Percentiles rank a stretch among this genome's conserved stretches.
Conservation (phyloP, 2,888 invertebrate species). For the Limnephilus lunatus region DNA sequence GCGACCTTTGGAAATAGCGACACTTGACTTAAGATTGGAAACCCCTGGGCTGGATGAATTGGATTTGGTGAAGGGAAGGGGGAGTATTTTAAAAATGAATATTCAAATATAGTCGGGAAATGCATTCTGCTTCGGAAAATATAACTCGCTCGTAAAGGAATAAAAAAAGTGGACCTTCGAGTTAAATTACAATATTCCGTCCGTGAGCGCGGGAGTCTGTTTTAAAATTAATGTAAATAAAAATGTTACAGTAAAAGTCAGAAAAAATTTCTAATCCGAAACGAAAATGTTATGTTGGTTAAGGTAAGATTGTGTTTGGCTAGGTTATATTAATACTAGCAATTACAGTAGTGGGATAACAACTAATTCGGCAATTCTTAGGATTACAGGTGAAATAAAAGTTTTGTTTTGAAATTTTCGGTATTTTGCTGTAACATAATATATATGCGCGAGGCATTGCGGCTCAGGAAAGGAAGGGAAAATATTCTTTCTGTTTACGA, state of each 20-base stretch:
- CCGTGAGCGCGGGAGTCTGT: background rate
- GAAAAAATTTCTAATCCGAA: background rate
- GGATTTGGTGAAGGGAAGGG: background rate
- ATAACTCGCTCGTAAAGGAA: constrained; percentile 2
- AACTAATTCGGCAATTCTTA: background rate
- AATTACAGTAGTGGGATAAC: too few species aligned
- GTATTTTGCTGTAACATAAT: background rate
- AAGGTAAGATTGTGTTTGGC: too few species aligned
- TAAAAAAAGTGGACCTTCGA: background rate
- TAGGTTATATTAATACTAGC: too few species aligned
- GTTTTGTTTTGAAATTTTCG: background rate
- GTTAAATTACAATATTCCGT: background rate
- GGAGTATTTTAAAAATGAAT: background rate
- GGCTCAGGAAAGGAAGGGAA: background rate
- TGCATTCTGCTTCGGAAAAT: background rate
- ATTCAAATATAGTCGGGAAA: background rate
- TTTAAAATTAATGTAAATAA: background rate
- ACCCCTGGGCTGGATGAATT: background rate
- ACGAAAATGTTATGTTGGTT: too few species aligned
- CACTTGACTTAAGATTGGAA: background rate
- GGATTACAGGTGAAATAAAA: background rate
- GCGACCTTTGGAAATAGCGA: background rate
- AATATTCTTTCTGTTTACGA: too few species aligned
- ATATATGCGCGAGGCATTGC: background rate
- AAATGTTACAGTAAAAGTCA: background rate